phyloP scores from a whole-genome alignment of 2,797 vertebrate species.

The Myotis daubentonii region DNA sequence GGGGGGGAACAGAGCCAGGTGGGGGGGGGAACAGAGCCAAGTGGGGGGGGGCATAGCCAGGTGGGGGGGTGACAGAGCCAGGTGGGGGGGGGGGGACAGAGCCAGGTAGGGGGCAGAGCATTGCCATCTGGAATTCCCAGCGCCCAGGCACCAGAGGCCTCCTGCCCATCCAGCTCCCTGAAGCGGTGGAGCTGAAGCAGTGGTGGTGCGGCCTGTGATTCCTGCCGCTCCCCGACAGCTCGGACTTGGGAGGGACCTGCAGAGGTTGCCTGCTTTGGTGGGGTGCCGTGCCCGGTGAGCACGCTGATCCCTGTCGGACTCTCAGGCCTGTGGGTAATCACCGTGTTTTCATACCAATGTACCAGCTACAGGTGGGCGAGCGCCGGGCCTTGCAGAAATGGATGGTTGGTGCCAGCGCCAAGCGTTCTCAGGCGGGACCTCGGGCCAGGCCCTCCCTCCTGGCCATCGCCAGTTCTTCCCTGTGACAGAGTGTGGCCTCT shows the following conservation, averaged over 20 bases:
- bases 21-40: too few relatives aligned
- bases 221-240: fast-evolving
- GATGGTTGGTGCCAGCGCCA: background rate
- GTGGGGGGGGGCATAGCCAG: too few relatives aligned
- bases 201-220: background rate
- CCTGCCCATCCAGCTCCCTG: background rate
- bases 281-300: background rate
- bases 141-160: background rate
- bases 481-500: background rate
- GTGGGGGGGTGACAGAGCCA: too few relatives aligned
- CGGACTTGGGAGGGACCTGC: background rate
- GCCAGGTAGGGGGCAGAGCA: fast-evolving
- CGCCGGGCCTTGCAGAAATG: background rate
- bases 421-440: fast-evolving
- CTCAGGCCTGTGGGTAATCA: background rate
- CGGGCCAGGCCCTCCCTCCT: background rate
- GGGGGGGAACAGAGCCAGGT: too few relatives aligned
- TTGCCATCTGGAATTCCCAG: background rate
- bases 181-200: background rate
- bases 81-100: too few relatives aligned
- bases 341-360: background rate
- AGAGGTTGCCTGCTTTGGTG: background rate
- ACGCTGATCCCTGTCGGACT: background rate
- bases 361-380: background rate
- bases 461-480: fast-evolving